phyloP scores from a whole-genome alignment of 2,797 vertebrate species.

The Ficedula albicollis region DNA sequence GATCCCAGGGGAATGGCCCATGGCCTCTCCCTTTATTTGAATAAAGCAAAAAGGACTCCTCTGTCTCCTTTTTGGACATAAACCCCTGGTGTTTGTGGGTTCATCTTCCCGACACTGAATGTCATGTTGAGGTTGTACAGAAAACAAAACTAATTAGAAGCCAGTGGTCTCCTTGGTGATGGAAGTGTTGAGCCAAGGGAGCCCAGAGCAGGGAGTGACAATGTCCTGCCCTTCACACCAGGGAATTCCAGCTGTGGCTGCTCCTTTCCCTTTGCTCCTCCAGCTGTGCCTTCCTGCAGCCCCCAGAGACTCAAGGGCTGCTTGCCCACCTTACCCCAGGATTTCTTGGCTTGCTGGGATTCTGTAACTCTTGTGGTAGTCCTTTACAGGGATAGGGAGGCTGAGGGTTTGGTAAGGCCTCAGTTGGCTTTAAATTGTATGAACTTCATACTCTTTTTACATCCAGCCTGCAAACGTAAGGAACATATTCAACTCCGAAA shows the following conservation, averaged over 20 bases:
- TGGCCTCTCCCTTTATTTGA: too few relatives aligned
- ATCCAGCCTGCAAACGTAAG: background rate
- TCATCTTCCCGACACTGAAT: too few relatives aligned
- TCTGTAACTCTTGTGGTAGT: background rate
- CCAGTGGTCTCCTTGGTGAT: background rate
- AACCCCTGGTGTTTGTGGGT: too few relatives aligned
- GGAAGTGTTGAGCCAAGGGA: background rate
- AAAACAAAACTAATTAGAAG: background rate
- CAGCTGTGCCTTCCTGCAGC: background rate
- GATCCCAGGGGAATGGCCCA: too few relatives aligned
- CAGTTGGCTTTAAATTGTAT: constrained; percentile 31
- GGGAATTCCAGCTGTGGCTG: background rate
- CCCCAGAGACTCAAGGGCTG: accelerated
- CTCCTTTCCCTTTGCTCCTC: background rate
- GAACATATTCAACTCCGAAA: constrained; percentile 16
- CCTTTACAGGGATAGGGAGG: background rate
- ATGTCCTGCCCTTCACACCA: background rate
- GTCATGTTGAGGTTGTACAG: accelerated
- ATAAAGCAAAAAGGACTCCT: too few relatives aligned
- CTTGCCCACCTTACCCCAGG: background rate
- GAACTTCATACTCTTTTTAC: constrained; percentile 20
- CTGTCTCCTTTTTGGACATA: too few relatives aligned
- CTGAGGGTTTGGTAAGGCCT: constrained; percentile 44
- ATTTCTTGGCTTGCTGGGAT: background rate
- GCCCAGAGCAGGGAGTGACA: background rate